Base-by-base conservation (phyloP, 2,888 invertebrate species). In the Andrena haemorrhoa region DNA sequence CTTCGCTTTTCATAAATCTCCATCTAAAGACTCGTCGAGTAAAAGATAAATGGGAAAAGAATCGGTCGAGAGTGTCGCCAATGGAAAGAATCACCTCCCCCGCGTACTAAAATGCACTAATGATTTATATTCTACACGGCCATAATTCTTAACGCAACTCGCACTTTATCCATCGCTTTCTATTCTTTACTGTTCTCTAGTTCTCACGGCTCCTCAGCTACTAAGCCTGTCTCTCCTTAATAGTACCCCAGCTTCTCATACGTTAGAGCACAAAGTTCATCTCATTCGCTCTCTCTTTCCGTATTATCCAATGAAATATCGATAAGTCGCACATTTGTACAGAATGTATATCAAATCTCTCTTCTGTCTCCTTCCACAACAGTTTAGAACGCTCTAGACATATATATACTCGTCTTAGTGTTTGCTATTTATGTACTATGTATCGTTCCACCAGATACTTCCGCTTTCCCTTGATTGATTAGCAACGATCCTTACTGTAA, bases 371-470 rank as follows among this genome's bases (percentile, higher is more conserved):
- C 20, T 35, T 70, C 16, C 26, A 75, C 33, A 4, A 35, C 51
- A 49, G 65, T 47, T 4, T 65, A 29, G 56, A 75, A 53, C 3
- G 60, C 60, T 65, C 41, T 41, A 41, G 41, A 26, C 33, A 20
- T 29, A 49, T 12, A n/a, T 29, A 35, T 49, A 51, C 33, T 41
- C 3, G 7, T 75, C 65, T 61, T 53, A 70, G 26, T 65, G 53
- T 80, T 31, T 70, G 82, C 81, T 82, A 75, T 29, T 75, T 66
- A 35, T 41, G 16, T 73, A 70, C 29, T 49, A 51, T 56, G 70
- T 66, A 70, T 35, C 53, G 61, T 29, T 47, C 56, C 66, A 20
- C 49, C 29, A 29, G 7, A 69, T 20, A n/a, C n/a, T n/a, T n/a
- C n/a, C 69, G 7, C n/a, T 35, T 74, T 65, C 31, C 26, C 61